Percentiles rank a stretch among this genome's conserved stretches.
Conservation (phyloP, 53 echinoderm and acorn worm genomes). For the Paelopatides confundens region DNA sequence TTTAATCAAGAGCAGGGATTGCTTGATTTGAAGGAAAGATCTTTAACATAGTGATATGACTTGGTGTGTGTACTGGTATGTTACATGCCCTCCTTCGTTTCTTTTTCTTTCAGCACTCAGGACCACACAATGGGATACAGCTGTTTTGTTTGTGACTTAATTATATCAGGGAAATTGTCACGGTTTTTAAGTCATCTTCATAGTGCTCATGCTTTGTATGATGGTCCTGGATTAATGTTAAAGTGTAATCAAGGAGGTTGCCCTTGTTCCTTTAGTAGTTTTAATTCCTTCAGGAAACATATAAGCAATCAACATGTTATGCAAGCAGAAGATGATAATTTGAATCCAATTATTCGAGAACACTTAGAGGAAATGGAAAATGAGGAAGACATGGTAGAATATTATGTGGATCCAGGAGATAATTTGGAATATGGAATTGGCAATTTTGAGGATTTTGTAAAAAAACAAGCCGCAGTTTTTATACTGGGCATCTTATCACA, state of each 20-base stretch:
- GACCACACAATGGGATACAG: no score
- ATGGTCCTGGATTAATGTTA: no score
- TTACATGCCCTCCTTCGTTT: no score
- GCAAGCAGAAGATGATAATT: neutral
- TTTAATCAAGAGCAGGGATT: no score
- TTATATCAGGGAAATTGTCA: neutral
- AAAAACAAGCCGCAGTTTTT: neutral
- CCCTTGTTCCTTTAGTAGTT: neutral
- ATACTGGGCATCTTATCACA: neutral
- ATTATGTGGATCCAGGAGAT: no score
- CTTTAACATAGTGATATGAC: no score
- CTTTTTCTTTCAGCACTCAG: no score
- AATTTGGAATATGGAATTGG: no score
- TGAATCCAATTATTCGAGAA: neutral
- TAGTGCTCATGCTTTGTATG: neutral
- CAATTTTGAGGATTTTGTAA: no score
- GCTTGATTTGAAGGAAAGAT: no score
- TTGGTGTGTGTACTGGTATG: no score
- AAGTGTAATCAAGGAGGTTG: slow-evolving; percentile 16
- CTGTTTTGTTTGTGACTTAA: neutral
- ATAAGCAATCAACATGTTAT: neutral
- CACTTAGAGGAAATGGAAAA: neutral
- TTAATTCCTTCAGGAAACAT: neutral
- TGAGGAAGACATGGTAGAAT: neutral
- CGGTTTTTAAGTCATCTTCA: neutral